Percentiles rank a stretch among this genome's conserved stretches.
Conservation (phyloP, 92 coral and sea anemone genomes). For the Chrysogorgia sp. region DNA sequence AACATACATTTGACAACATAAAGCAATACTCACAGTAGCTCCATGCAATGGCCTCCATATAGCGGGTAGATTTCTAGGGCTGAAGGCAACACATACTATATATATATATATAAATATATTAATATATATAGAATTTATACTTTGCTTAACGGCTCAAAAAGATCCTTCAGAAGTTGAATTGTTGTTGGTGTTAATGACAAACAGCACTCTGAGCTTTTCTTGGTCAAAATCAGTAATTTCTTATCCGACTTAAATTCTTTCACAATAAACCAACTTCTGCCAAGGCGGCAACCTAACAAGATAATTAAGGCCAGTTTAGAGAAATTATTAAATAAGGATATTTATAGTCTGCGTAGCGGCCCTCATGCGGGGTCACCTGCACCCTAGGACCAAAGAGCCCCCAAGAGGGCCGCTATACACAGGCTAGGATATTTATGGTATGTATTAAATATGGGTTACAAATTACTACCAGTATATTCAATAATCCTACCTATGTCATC, state of each 20-base stretch:
- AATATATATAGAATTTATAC: neutral
- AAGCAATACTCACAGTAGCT: neutral
- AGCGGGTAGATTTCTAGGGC: too few species aligned
- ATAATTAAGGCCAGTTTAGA: too few species aligned
- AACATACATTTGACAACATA: neutral
- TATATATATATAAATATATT: too few species aligned
- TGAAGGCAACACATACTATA: too few species aligned
- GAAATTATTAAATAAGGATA: too few species aligned
- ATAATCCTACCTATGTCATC: constrained; percentile 45
- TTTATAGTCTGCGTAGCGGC: too few species aligned
- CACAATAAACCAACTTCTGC: constrained; percentile 92
- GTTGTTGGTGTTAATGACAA: constrained; percentile 25
- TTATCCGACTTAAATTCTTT: constrained; percentile 62
- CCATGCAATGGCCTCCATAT: neutral
- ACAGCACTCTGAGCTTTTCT: constrained; percentile 33
- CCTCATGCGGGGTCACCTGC: too few species aligned
- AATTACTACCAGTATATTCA: neutral
- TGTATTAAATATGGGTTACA: too few species aligned
- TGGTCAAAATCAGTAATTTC: constrained; percentile 25
- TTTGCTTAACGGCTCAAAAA: constrained; percentile 28
- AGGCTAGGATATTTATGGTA: too few species aligned
- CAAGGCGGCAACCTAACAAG: constrained; percentile 75
- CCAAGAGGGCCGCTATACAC: too few species aligned
- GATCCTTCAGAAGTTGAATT: constrained; percentile 35
- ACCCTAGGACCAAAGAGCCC: too few species aligned